Evolutionary conservation across 2,113 vertebrate genomes (phyloP), one percentile per base, ranked within the genome.

Genomic region (Dendrocopos noguchii): DNA sequence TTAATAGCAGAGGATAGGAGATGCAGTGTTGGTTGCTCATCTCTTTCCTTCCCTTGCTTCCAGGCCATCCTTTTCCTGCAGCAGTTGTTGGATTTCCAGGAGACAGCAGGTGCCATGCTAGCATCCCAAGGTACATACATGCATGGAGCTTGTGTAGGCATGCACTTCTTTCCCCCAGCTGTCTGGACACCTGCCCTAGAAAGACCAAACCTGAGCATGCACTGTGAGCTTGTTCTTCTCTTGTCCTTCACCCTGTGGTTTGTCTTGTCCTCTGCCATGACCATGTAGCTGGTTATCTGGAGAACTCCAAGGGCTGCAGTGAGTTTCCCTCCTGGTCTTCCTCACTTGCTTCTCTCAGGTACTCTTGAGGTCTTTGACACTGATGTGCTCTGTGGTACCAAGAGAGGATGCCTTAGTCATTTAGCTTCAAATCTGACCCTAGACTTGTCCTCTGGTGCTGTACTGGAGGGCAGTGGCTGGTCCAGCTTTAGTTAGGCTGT

Each of bases 1-100:
- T 74, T 87, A 60, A 10, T 27, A 81, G 56, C 29, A 80, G 39
- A 88, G 50, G 17, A 18, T 12, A 80, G 66, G 57, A 73, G 27
- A 31, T 0, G 1, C 20, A 65, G 4, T 90, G 15, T 20, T 6
- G 3, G 9, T 57, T 79, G 50, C 25, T 75, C 15, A 16, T 92
- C 36, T 90, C 42, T 73, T 73, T 84, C 15, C 33, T 16, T 82
- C 6, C 67, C 47, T 87, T 93, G 65, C 68, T 72, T 59, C 7
- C 96, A 99, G 99, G 99, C 99, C 67, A 99, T 99, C 95, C 98
- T 99, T 65, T 99, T 99, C 96, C 98, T 99, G 67, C 99, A 99
- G 96, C 99, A 99, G 82, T 97, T 99, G 91, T 95, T 99, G 94
- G 99, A 99, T 96, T 99, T 99, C 96, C 99, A 99, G 84, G 99